These are phyloP conservation scores for Himalopsyche japonica DNA, from an alignment of 2,888 invertebrate species.

Conservation along the genomic window DNA sequence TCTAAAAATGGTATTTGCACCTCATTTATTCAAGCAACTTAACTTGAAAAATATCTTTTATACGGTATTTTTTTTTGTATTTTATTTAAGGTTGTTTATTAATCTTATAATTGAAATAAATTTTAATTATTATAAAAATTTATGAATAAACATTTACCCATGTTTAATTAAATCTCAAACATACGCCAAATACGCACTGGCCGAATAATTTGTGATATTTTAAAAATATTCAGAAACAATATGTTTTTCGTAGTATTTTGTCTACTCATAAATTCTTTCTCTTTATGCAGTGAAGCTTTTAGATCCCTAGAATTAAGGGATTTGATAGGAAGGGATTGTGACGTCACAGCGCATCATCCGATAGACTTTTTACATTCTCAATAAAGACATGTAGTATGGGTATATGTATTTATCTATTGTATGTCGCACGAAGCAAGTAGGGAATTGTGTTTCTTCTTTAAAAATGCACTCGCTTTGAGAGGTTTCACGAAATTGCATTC, in stretches of 20 bases:
- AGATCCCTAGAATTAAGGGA: slow-evolving; percentile 5
- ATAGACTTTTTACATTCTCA: slow-evolving; percentile 16
- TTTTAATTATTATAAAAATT: too few species aligned
- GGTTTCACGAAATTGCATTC: neutral
- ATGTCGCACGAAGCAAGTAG: neutral
- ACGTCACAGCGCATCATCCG: slow-evolving; percentile 17
- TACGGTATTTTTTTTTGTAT: too few species aligned
- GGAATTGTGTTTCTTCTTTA: slow-evolving; percentile 13
- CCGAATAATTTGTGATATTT: too few species aligned
- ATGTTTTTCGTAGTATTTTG: neutral
- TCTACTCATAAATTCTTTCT: neutral
- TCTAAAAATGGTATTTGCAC: too few species aligned
- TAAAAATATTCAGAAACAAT: too few species aligned
- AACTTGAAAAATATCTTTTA: too few species aligned
- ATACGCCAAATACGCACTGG: neutral
- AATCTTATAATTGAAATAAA: too few species aligned
- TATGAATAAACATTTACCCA: too few species aligned
- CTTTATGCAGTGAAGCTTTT: neutral
- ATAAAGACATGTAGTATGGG: slow-evolving; percentile 1
- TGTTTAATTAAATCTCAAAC: too few species aligned
- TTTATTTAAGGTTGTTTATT: too few species aligned
- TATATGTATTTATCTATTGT: neutral
- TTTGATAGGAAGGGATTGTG: slow-evolving; percentile 11
- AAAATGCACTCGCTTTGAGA: slow-evolving; percentile 12
- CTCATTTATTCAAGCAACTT: too few species aligned